Evolutionary conservation across 2,888 invertebrate species (phyloP).

Genomic region (Diplolepis rosae): DNA sequence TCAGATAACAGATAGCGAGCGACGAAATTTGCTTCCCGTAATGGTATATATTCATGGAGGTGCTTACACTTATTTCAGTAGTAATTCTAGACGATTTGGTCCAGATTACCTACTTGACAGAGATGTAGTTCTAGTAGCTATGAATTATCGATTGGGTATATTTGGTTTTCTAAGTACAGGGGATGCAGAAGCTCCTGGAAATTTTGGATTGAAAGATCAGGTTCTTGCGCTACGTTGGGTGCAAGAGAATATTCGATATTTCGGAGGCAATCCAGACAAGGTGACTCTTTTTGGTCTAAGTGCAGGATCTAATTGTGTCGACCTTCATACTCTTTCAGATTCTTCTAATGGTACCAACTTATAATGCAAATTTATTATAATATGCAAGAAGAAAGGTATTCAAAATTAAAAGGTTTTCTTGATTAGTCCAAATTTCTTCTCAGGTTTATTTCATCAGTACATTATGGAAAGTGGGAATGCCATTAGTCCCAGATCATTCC

Average conservation of each 20-base stretch:
- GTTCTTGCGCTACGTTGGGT: background rate
- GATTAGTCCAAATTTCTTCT: no score
- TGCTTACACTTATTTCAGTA: background rate
- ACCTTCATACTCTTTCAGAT: background rate
- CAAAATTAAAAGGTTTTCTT: no score
- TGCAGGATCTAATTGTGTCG: background rate
- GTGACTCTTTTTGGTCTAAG: background rate
- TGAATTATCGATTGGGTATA: background rate
- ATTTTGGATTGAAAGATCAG: background rate
- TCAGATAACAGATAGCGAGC: background rate
- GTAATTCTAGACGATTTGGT: background rate
- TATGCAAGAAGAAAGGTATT: no score
- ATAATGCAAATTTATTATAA: background rate
- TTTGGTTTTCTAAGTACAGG: background rate
- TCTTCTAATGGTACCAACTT: background rate
- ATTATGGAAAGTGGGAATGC: slow-evolving; percentile 50
- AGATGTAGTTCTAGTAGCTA: background rate
- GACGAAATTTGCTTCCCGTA: background rate
- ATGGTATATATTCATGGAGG: background rate
- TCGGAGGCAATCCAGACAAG: background rate
- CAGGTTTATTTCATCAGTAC: slow-evolving; percentile 52
- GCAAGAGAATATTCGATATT: background rate
- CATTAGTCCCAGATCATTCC: slow-evolving; percentile 43
- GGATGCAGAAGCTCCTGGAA: background rate
- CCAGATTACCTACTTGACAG: background rate